Evolutionary conservation across 1,140 invertebrate species (phyloP).

Genomic region (Melipona quadrifasciata): DNA sequence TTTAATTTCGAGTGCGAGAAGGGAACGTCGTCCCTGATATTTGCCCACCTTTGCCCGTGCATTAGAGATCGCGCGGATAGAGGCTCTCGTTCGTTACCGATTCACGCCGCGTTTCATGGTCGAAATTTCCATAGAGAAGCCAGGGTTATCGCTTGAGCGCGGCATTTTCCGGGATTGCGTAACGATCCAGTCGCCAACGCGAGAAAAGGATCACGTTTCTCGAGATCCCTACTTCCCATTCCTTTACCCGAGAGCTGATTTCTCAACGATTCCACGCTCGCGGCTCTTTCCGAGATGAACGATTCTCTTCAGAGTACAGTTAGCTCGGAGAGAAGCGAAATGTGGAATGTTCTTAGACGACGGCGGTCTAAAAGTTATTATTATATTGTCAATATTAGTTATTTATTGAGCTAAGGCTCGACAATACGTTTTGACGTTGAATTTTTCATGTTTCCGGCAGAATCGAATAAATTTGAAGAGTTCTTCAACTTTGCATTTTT

Average conservation of each 20-base stretch:
- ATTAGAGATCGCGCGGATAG: conserved; percentile 40
- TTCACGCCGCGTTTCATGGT: conserved; percentile 65
- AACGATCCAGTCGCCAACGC: conserved; percentile 35
- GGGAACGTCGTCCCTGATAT: conserved; percentile 31
- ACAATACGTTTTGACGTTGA: too few species aligned
- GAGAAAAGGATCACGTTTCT: conserved; percentile 13
- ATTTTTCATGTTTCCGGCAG: too few species aligned
- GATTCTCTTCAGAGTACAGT: neutral
- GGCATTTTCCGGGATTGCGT: conserved; percentile 66
- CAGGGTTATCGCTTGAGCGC: conserved; percentile 57
- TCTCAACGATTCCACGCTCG: neutral
- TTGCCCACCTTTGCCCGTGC: conserved; percentile 43
- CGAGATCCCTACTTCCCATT: neutral
- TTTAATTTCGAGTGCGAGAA: neutral
- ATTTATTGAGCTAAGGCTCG: too few species aligned
- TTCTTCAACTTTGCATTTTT: too few species aligned
- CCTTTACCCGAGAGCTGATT: too few species aligned
- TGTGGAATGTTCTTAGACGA: too few species aligned
- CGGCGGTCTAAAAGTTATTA: too few species aligned
- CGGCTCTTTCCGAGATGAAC: neutral
- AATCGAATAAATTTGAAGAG: too few species aligned
- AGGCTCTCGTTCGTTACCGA: conserved; percentile 23
- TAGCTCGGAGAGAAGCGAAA: too few species aligned
- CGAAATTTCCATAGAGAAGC: conserved; percentile 69
- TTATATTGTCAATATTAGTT: too few species aligned